Percentiles rank a stretch among this genome's conserved stretches.
phyloP scores from a whole-genome alignment of 2,113 vertebrate species.

The Cololabis saira region DNA sequence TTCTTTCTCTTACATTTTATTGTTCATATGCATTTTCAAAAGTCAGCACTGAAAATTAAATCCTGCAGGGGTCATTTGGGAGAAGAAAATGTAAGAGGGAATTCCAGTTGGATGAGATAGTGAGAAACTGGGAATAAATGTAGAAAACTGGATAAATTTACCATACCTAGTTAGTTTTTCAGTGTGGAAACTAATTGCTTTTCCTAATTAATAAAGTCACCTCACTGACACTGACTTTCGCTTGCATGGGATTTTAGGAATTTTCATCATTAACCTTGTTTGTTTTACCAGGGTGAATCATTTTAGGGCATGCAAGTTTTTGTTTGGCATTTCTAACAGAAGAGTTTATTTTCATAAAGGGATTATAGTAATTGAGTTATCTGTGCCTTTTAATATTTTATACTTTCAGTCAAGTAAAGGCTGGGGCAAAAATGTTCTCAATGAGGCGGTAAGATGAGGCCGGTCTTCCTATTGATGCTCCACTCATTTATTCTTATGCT shows the following conservation, averaged over 20 bases:
- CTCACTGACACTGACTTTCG: neutral
- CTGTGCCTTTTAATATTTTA: conserved; percentile 18
- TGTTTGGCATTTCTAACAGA: too few relatives aligned
- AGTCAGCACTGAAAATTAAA: conserved; percentile 1
- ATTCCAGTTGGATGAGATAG: neutral
- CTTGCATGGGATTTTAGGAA: neutral
- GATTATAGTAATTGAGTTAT: conserved; percentile 28
- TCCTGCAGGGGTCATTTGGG: too few relatives aligned
- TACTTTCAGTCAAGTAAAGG: conserved; percentile 15
- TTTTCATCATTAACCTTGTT: neutral
- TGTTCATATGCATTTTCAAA: neutral
- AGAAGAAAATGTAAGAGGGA: neutral
- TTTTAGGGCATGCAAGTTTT: too few relatives aligned
- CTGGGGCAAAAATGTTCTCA: conserved; percentile 13
- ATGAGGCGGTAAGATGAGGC: conserved; percentile 21
- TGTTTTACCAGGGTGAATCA: neutral
- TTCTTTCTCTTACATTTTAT: neutral
- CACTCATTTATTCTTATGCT: conserved; percentile 30
- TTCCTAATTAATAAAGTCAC: neutral
- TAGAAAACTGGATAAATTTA: neutral
- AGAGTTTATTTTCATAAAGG: too few relatives aligned
- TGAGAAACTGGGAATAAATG: neutral
- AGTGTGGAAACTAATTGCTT: neutral
- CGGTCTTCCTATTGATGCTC: conserved; percentile 23
- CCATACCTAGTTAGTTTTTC: neutral